Evolutionary conservation across 2,797 vertebrate species (phyloP), one percentile per base, ranked within the genome.

Genomic region (Trematomus bernacchii): DNA sequence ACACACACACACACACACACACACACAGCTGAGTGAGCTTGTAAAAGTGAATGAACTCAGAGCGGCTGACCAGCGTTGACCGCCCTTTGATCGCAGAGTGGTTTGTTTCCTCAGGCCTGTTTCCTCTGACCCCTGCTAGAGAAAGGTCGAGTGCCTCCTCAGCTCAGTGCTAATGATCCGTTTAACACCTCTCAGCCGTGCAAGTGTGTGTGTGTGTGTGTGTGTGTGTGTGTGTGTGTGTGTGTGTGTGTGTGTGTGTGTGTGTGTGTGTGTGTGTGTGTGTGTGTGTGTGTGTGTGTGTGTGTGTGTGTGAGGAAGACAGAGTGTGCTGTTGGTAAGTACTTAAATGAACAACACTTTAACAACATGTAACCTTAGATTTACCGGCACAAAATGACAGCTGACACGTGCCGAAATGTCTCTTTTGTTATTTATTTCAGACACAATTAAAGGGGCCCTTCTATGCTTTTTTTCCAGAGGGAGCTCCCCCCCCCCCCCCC

Each of bases 141-240:
- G 74, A 83, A 79, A 86, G 89, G 89, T 87, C 9, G 64, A 89
- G 89, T 82, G 79, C 92, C 90, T 94, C 92, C 90, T 94, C 93
- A 91, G 93, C 94, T 93, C 92, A 82, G 94, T 93, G 96, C 95
- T 96, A 98, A 97, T 97, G 96, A 97, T 93, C 94, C 95, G 75
- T 97, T 97, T 97, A 96, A 97, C 95, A 92, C 92, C 94, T 89
- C 88, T 80, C 13, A 79, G 78, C 82, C 50, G 71, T 77, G 82
- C 80, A 33, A 59, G 76, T 79, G 85, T 87, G 82, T 78, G 79
- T 10, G n/a, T 73, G 64, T n/a, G 51, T 55, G 59, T 23, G 60
- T 27, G 66, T 66, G 44, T 55, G 18, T 57, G 65, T 66, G 68
- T 71, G 76, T 79, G 85, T 87, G 82, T 78, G 79, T 10, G n/a